Conservation (phyloP, 2,113 vertebrate species). For the Catharus minimus region DNA sequence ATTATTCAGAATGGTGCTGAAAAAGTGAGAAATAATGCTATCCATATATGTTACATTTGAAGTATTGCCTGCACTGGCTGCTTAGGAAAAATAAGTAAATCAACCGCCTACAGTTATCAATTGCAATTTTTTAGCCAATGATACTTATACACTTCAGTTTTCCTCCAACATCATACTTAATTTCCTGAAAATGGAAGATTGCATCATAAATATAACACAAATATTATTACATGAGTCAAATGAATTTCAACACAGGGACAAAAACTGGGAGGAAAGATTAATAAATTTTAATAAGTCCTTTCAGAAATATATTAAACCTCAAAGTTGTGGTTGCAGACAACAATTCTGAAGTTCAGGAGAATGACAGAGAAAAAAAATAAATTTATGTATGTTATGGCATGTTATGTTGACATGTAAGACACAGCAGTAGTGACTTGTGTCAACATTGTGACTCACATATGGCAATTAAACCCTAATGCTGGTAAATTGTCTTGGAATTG, state of each 20-base stretch:
- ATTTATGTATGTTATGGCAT: not conserved
- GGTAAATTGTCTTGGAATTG: not conserved
- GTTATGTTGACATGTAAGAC: not conserved
- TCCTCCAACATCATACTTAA: not conserved
- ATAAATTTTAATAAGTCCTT: not conserved
- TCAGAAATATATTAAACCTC: not conserved
- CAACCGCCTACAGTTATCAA: not conserved
- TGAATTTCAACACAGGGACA: not conserved
- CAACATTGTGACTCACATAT: not conserved
- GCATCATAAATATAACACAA: not conserved
- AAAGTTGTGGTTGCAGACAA: not conserved
- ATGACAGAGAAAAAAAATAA: not conserved
- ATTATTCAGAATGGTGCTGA: not conserved
- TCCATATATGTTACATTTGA: not conserved
- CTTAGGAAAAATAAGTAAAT: not conserved
- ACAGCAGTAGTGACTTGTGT: too few species aligned
- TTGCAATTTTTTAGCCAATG: not conserved
- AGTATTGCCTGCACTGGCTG: not conserved
- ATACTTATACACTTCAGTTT: not conserved
- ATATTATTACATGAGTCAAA: not conserved
- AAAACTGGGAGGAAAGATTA: rapidly evolving
- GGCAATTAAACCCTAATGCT: not conserved
- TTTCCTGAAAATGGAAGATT: not conserved
- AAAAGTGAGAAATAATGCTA: not conserved
- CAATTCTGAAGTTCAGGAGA: not conserved